A percentile compares a stretch with the other conserved stretches of the same genome.
Conservation (phyloP, 2,113 vertebrate species). For the Chamaea fasciata region DNA sequence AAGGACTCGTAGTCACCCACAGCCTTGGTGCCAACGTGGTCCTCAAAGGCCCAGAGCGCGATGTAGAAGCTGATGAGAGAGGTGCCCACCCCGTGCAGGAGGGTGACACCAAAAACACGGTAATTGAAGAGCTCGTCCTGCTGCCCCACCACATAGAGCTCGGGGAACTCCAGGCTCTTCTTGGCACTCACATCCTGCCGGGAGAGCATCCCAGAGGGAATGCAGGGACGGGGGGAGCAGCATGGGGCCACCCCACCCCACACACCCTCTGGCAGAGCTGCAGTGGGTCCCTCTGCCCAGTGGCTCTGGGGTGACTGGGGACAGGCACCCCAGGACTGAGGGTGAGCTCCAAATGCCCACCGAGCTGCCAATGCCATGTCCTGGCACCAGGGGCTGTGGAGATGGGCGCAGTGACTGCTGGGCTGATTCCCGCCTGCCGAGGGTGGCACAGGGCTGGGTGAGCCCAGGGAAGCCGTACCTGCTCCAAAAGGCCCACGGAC, state of each 20-base stretch:
- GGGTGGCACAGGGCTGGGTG: background rate
- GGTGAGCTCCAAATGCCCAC: background rate
- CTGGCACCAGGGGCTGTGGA: background rate
- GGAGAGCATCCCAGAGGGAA: background rate
- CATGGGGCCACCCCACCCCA: background rate
- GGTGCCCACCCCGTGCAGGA: constrained; percentile 76
- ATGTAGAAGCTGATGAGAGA: constrained; percentile 84
- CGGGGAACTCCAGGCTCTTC: constrained; percentile 76
- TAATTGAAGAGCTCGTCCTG: constrained; percentile 80
- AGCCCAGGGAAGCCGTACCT: constrained; percentile 70
- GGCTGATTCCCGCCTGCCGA: background rate
- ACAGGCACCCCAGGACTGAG: background rate
- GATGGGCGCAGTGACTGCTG: fast-evolving
- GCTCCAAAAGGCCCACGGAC: constrained; percentile 82
- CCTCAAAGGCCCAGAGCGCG: constrained; percentile 66
- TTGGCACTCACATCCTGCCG: constrained; percentile 79
- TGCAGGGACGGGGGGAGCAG: background rate
- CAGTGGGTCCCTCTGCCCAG: background rate
- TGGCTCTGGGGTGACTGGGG: background rate
- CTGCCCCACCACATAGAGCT: constrained; percentile 80
- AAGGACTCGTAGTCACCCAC: constrained; percentile 83
- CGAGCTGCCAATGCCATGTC: fast-evolving
- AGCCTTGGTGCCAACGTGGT: background rate
- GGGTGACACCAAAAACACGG: constrained; percentile 53
- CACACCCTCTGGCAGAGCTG: background rate